phyloP scores from a whole-genome alignment of 2,888 invertebrate genomes.

The Rhopalosiphum nymphaeae region DNA sequence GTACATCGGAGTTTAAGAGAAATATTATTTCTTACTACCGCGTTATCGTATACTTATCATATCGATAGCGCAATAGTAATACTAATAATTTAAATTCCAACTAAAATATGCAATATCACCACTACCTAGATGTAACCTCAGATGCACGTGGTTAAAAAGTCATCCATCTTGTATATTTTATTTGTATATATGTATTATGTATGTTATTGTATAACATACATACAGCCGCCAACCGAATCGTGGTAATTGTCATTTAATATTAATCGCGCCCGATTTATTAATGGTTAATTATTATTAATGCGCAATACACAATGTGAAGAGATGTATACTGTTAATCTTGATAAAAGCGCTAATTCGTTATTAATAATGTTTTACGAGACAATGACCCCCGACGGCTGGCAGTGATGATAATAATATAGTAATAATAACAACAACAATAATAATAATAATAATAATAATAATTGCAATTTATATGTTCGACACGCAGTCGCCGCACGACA shows the following conservation, averaged over 20 bases:
- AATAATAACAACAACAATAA: neutral
- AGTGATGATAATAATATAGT: neutral
- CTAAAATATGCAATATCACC: neutral
- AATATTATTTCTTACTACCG: no score
- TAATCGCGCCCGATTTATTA: slow-evolving; percentile 48
- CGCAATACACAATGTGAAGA: slow-evolving; percentile 20
- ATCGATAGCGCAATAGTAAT: neutral
- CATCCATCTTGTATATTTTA: slow-evolving; percentile 3
- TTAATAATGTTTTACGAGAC: slow-evolving; percentile 50
- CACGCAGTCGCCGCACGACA: neutral
- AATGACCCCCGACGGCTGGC: slow-evolving; percentile 23
- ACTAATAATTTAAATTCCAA: neutral
- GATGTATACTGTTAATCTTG: slow-evolving; percentile 45
- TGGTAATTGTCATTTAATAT: slow-evolving; percentile 35
- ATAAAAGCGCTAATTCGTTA: slow-evolving; percentile 56
- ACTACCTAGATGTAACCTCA: neutral
- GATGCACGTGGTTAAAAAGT: neutral
- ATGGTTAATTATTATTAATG: slow-evolving; percentile 61
- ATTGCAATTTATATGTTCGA: neutral
- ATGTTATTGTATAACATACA: neutral
- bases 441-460: slow-evolving; percentile 4
- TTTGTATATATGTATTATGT: neutral
- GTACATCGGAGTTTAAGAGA: no score
- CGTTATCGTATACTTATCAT: no score
- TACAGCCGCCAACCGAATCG: neutral